Evolutionary conservation across 2,888 invertebrate species (phyloP).

Genomic region (Craniophora ligustri): DNA sequence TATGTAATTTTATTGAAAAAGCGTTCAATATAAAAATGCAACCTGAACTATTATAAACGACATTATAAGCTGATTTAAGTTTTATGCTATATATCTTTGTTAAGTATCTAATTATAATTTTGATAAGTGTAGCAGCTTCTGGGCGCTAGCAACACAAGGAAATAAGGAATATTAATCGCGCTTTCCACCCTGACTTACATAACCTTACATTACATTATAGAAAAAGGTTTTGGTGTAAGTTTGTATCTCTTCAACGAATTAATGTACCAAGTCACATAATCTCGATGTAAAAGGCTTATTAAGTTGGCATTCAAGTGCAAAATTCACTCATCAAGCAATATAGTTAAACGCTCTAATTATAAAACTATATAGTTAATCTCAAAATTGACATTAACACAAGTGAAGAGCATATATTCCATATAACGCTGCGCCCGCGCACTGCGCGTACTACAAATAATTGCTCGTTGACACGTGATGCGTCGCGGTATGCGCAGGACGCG

Average conservation of each 20-base stretch:
- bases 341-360: slow-evolving; percentile 36
- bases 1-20: slow-evolving; percentile 23
- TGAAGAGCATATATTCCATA: slow-evolving; percentile 33
- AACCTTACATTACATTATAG: too few species aligned
- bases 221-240: slow-evolving; percentile 14
- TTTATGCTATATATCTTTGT: slow-evolving; percentile 1
- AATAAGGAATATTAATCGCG: too few species aligned
- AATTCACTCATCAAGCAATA: slow-evolving; percentile 17
- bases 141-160: too few species aligned
- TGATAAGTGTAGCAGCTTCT: too few species aligned
- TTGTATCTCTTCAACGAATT: slow-evolving; percentile 3
- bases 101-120: too few species aligned
- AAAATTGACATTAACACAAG: slow-evolving; percentile 41
- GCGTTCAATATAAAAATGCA: too few species aligned
- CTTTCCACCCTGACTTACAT: too few species aligned
- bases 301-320: too few species aligned
- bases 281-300: too few species aligned
- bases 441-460: slow-evolving; percentile 38
- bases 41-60: neutral
- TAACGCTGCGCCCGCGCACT: too few species aligned
- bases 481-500: slow-evolving; percentile 34
- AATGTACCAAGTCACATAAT: too few species aligned
- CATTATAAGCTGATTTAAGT: neutral
- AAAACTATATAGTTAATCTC: slow-evolving; percentile 38
- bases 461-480: slow-evolving; percentile 43